Base-by-base conservation (phyloP, 2,888 invertebrate genomes). In the Parnassius apollo region DNA sequence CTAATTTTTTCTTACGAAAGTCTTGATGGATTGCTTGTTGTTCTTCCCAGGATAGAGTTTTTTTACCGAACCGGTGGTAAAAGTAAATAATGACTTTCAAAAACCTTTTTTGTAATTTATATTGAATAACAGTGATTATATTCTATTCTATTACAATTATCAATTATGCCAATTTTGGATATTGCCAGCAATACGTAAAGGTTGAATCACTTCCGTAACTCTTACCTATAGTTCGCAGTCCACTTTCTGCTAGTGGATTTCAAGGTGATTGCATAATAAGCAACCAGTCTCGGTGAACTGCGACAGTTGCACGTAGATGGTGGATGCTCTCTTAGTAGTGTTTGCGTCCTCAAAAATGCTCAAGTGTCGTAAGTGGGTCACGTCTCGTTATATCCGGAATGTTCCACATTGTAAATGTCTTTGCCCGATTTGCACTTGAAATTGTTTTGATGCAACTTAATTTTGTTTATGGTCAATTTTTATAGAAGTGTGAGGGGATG, bases 191-290 rank as follows among this genome's bases (percentile, higher is more conserved):
- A 46, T 44, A 25, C 3, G 42, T 25, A 58, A 46, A 48, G n/a
- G 35, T 51, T 50, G 51, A 46, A 45, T 45, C 4, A 42, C 54
- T 62, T 54, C 58, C 53, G 49, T 25, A 58, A 58, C 53, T 46
- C 45, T 35, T 12, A 18, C 13, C 35, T 10, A 53, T 57, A 44
- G 48, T 48, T 57, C 9, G 48, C n/a, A 51, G 18, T 57, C 54
- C n/a, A 57, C 57, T 57, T 46, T 61, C 55, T 56, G 55, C 50
- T 18, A n/a, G 52, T 22, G 49, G 11, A 22, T 44, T 55, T 60
- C 48, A 9, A 48, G 61, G 42, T 42, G 13, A 42, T 62, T 62
- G 57, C 54, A 53, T 54, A 62, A 62, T 54, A 62, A 62, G 48
- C 13, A 10, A 22, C 22, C 55, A 53, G 53, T 13, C 49, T 58